phyloP scores from a whole-genome alignment of 2,888 invertebrate species.

The Pecten maximus region DNA sequence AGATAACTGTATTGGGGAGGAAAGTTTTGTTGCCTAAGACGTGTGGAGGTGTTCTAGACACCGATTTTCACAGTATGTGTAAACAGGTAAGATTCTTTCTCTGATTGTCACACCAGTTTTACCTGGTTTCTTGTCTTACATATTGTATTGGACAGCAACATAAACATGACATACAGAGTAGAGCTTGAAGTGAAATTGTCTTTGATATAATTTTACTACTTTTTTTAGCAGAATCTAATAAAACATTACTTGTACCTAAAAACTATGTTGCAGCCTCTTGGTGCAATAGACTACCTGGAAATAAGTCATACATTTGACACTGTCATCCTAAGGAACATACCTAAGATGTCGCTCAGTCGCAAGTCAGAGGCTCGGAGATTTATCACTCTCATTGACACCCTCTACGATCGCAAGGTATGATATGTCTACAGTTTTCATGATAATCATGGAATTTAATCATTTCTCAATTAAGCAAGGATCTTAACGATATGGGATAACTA shows the following conservation, averaged over 20 bases:
- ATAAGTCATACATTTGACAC: conserved; percentile 97
- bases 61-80: conserved; percentile 94
- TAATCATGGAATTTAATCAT: neutral
- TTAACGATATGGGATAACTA: no score
- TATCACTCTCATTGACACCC: conserved; percentile 97
- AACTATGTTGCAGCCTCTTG: conserved; percentile 88
- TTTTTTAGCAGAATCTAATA: no score
- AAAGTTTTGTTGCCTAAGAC: conserved; percentile 93
- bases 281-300: conserved; percentile 96
- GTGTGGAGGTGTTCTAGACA: conserved; percentile 95
- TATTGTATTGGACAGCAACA: no score
- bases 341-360: conserved; percentile 89
- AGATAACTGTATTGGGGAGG: conserved; percentile 93
- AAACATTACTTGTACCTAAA: neutral
- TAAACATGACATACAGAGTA: no score
- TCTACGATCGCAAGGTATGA: conserved; percentile 94
- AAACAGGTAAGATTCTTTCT: conserved; percentile 87
- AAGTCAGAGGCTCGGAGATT: conserved; percentile 96
- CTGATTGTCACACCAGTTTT: neutral
- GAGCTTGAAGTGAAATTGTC: neutral
- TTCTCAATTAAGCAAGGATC: neutral
- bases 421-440: neutral
- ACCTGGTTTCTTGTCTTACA: neutral
- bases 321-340: conserved; percentile 94
- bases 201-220: no score